Conservation (phyloP, 2,797 vertebrate species). For the Loriculus beryllinus region DNA sequence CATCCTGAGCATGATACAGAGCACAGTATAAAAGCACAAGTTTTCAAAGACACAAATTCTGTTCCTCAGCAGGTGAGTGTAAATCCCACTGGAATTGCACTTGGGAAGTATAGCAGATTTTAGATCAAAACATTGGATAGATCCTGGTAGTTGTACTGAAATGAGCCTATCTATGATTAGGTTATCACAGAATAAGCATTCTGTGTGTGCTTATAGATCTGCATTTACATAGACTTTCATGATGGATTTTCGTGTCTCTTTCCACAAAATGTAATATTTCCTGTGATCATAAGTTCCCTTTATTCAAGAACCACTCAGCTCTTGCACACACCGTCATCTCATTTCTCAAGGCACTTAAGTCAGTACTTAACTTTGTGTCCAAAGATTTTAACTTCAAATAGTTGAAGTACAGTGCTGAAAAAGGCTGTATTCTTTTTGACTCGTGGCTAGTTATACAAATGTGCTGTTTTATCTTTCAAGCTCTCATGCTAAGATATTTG, state of each 20-base stretch:
- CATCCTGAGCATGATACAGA: background rate
- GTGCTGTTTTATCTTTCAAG: background rate
- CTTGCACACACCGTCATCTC: background rate
- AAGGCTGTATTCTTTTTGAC: background rate
- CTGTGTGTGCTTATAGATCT: background rate
- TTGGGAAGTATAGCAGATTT: background rate
- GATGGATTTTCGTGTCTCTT: background rate
- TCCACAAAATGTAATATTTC: background rate
- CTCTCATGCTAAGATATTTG: background rate
- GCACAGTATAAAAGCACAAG: background rate
- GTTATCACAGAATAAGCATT: background rate
- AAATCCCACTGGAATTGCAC: background rate
- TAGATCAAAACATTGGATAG: background rate
- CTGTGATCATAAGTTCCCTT: background rate
- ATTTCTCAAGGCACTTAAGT: background rate
- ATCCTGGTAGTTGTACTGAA: background rate
- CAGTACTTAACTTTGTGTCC: background rate
- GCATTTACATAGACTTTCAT: background rate
- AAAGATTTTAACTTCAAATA: background rate
- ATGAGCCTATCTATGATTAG: background rate
- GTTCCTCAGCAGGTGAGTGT: background rate
- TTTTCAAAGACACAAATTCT: background rate
- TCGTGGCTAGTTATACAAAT: background rate
- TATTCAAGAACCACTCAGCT: background rate
- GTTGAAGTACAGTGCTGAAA: background rate